These are phyloP conservation scores for Gorsachius magnificus DNA, from an alignment of 2,797 vertebrate genomes.

Conservation along the genomic window DNA sequence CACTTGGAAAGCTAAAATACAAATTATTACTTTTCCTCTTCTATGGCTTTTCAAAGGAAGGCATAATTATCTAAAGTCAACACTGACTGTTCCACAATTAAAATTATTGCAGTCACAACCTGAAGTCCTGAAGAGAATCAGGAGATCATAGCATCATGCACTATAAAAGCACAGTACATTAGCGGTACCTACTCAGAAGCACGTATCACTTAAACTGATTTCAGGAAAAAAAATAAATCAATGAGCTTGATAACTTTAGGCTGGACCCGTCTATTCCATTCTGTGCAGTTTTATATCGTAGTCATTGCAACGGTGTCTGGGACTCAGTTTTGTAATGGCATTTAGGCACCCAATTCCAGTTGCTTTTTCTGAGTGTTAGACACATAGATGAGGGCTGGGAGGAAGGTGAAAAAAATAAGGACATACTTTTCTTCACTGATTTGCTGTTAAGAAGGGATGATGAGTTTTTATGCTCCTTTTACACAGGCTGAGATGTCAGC, in stretches of 20 bases:
- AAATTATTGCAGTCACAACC: neutral
- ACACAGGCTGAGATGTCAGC: neutral
- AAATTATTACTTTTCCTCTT: neutral
- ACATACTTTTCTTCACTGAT: neutral
- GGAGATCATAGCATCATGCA: neutral
- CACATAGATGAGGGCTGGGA: fast-evolving
- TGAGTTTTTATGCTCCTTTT: neutral
- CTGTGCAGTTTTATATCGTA: neutral
- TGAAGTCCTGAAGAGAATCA: neutral
- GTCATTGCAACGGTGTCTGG: neutral
- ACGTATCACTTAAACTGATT: neutral
- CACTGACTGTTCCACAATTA: neutral
- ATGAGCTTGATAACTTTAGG: neutral
- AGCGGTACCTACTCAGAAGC: neutral
- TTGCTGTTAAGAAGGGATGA: neutral
- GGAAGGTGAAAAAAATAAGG: neutral
- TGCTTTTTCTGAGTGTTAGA: neutral
- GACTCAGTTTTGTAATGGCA: neutral
- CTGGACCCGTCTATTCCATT: fast-evolving
- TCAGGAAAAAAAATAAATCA: neutral
- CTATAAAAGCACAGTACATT: neutral
- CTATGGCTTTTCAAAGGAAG: neutral
- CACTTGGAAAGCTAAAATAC: neutral
- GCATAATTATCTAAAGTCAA: neutral
- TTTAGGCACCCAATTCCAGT: neutral